Evolutionary conservation across 2,113 vertebrate genomes (phyloP), one percentile per base, ranked within the genome.

Genomic region (Toxostoma redivivum): DNA sequence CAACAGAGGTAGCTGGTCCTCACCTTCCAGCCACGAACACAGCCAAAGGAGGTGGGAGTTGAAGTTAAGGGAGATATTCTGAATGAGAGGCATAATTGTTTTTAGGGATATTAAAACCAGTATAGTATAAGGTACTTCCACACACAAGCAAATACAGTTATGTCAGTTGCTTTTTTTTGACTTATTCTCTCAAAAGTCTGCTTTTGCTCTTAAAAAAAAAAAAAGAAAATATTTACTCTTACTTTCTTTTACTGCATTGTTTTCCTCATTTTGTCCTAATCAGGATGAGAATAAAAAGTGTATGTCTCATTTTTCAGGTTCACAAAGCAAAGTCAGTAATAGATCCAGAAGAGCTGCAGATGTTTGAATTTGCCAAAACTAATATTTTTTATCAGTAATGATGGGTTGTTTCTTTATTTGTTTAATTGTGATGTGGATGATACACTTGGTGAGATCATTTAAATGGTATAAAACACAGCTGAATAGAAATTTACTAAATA

Each of bases 11-110:
- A 50, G 12, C 5, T 72, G n/a, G 5, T 16, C 14, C 15, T 71
- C 27, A 47, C 15, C 44, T 85, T 67, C 7, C 20, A 74, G 13
- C 11, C 35, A 42, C 2, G 1, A 87, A 30, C 0, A 2, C 11
- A 91, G 23, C 3, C 40, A 37, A 31, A 33, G 44, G 4, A 70
- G 0, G 5, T 24, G 21, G 8, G 4, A 53, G 5, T 18, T 19
- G 40, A 93, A 51, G 4, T 33, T 50, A 70, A 37, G 8, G 12
- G 12, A 66, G 9, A n/a, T 66, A 50, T 23, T 69, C 8, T 58
- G 6, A 11, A 30, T 1, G 17, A 42, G 6, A 54, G 5, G 5
- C 33, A 48, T 28, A 58, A 57, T 18, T 5, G 11, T 58, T 86
- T 86, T 77, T 9, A 73, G 16, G 7, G 18, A 48, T 53, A 60